A percentile compares a stretch with the other conserved stretches of the same genome.
These are phyloP conservation scores for Botia almorhae DNA, from an alignment of 2,797 vertebrate genomes.

Conservation along the genomic window DNA sequence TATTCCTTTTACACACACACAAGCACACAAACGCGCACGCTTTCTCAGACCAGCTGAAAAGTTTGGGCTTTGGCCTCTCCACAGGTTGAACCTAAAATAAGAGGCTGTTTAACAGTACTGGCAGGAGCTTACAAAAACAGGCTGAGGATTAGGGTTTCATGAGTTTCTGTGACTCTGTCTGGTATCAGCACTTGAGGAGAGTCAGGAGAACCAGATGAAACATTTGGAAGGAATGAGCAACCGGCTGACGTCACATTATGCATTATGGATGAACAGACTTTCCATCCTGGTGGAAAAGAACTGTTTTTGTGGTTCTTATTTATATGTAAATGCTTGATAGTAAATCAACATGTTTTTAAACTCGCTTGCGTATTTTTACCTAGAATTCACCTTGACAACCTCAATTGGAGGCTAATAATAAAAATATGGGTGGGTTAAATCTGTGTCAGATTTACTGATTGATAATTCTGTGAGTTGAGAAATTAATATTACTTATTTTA, in stretches of 20 bases:
- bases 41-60: constrained; percentile 36
- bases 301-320: constrained; percentile 25
- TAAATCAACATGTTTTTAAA: not conserved
- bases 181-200: constrained; percentile 42
- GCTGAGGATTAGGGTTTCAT: constrained; percentile 49
- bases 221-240: constrained; percentile 49
- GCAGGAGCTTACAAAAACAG: constrained; percentile 58
- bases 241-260: constrained; percentile 43
- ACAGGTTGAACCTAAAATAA: constrained; percentile 58
- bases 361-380: constrained; percentile 3
- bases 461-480: not conserved
- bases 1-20: constrained; percentile 24
- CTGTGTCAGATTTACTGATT: not conserved
- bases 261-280: constrained; percentile 44
- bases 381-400: not conserved
- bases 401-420: not conserved
- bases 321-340: constrained; percentile 9
- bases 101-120: constrained; percentile 60
- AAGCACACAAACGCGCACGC: constrained; percentile 13
- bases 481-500: constrained; percentile 11
- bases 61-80: constrained; percentile 55
- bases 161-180: constrained; percentile 49
- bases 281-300: constrained; percentile 37
- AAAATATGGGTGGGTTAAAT: constrained; percentile 15
- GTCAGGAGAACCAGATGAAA: constrained; percentile 44